A percentile compares a stretch with the other conserved stretches of the same genome.
These are phyloP conservation scores for Caerostris extrusa DNA, from an alignment of 1,140 invertebrate genomes.

Conservation along the genomic window DNA sequence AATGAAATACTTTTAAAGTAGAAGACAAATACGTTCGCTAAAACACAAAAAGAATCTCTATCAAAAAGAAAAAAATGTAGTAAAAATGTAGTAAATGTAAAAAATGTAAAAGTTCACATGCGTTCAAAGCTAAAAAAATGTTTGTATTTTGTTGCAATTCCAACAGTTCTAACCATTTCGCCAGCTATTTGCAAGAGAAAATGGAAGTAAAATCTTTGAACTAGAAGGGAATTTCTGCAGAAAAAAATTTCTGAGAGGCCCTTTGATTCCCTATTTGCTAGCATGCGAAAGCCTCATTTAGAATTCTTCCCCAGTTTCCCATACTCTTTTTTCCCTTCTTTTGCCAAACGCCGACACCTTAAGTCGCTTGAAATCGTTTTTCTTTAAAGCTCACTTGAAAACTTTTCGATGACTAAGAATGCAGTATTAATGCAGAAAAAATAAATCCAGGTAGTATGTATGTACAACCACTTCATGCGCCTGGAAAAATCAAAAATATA, in stretches of 20 bases:
- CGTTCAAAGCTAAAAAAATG: neutral
- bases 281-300: conserved; percentile 13
- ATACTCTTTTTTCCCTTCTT: no score
- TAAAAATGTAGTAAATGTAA: no score
- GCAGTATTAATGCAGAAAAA: neutral
- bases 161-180: no score
- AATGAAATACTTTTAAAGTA: no score
- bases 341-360: neutral
- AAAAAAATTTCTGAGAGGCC: neutral
- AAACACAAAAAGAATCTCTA: no score
- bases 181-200: no score
- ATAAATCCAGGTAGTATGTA: neutral
- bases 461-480: neutral
- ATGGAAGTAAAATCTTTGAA: no score
- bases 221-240: neutral
- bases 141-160: neutral
- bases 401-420: neutral
- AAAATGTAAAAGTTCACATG: no score
- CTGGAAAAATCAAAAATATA: neutral
- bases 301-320: neutral
- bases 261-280: conserved; percentile 4
- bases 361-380: neutral
- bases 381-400: neutral
- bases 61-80: no score
- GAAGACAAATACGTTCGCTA: no score